Evolutionary conservation across 2,797 vertebrate species (phyloP).

Genomic region (Oreortyx pictus): DNA sequence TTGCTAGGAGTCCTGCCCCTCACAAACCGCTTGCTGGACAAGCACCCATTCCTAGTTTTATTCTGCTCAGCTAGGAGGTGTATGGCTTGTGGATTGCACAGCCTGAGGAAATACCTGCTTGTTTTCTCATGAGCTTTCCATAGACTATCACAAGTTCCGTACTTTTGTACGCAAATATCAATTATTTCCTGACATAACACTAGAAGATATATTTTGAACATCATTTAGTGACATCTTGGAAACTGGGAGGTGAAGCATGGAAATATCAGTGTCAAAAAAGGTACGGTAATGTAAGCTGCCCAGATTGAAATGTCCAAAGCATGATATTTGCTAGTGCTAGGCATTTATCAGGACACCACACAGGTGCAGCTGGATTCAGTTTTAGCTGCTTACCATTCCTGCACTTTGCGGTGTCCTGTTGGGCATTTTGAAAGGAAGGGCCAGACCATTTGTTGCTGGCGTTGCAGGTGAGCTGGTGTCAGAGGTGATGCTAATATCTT

Average conservation of each 20-base stretch:
- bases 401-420: rapidly evolving
- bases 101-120: not conserved
- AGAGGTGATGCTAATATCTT: not conserved
- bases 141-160: not conserved
- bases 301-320: not conserved
- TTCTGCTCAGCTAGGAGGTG: not conserved
- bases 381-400: not conserved
- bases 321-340: not conserved
- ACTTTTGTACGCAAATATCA: not conserved
- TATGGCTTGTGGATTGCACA: rapidly evolving
- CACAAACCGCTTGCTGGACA: not conserved
- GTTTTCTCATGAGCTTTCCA: not conserved
- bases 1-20: not conserved
- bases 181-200: not conserved
- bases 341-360: not conserved
- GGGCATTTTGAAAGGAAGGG: not conserved
- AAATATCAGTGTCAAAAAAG: not conserved
- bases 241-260: not conserved
- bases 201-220: not conserved
- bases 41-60: not conserved
- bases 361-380: not conserved
- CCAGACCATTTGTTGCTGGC: not conserved
- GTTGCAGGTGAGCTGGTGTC: not conserved
- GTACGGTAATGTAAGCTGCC: not conserved
- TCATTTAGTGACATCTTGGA: not conserved